A percentile compares a stretch with the other conserved stretches of the same genome.
Evolutionary conservation across 2,113 vertebrate genomes (phyloP).

Genomic region (Mohoua ochrocephala): DNA sequence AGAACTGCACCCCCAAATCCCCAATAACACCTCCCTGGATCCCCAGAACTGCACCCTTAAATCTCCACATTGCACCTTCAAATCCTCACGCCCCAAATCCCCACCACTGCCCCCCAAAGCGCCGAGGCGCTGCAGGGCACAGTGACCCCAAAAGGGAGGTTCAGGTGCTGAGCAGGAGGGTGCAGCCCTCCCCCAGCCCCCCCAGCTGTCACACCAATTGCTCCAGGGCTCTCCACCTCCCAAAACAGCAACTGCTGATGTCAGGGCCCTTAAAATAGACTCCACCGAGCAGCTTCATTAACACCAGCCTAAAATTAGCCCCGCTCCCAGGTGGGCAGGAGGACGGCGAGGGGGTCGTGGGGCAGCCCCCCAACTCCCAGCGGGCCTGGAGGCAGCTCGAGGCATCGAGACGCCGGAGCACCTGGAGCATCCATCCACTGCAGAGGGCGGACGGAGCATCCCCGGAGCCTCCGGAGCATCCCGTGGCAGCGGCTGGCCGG

Average conservation of each 20-base stretch:
- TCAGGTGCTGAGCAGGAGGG: neutral
- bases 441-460: neutral
- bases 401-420: neutral
- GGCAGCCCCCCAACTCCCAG: neutral
- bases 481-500: neutral
- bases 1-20: neutral
- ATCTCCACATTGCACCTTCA: neutral
- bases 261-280: slow-evolving; percentile 72
- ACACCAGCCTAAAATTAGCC: slow-evolving; percentile 70
- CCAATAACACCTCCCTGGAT: too few species aligned
- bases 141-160: neutral
- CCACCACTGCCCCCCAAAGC: accelerated
- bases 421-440: neutral
- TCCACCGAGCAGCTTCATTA: slow-evolving; percentile 64
- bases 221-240: slow-evolving; percentile 15
- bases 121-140: neutral
- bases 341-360: accelerated
- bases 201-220: neutral
- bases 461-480: neutral
- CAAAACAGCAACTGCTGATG: slow-evolving; percentile 60
- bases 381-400: neutral
- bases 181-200: neutral
- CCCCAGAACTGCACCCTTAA: neutral
- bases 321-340: neutral
- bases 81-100: neutral